Conservation (phyloP, 1,140 invertebrate genomes). For the Eupristina koningsbergeri region DNA sequence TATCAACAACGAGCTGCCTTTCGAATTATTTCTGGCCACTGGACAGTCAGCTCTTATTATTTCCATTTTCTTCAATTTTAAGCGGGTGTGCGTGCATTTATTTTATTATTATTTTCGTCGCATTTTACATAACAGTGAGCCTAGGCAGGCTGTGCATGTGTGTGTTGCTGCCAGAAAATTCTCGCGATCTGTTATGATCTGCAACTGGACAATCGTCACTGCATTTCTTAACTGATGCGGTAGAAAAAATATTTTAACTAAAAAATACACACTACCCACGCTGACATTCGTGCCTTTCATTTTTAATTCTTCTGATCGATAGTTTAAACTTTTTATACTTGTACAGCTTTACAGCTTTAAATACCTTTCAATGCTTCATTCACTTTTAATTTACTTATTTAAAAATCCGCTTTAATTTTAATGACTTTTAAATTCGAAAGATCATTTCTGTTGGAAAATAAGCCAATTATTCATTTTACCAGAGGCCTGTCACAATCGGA, state of each 20-base stretch:
- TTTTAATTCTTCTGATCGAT: background rate
- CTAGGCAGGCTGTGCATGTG: too few species aligned
- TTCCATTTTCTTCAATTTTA: background rate
- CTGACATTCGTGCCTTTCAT: too few species aligned
- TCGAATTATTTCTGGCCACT: background rate
- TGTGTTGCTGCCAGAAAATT: background rate
- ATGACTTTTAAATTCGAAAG: too few species aligned
- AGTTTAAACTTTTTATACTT: background rate
- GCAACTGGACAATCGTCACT: background rate
- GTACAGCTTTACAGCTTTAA: too few species aligned
- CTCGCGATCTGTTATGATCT: background rate
- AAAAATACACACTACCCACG: too few species aligned
- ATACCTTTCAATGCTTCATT: too few species aligned
- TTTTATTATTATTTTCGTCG: background rate
- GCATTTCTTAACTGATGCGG: background rate
- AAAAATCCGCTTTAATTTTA: too few species aligned
- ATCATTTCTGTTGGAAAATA: too few species aligned
- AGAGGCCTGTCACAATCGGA: too few species aligned
- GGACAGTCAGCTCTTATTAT: background rate
- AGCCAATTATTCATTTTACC: background rate
- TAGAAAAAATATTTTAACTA: too few species aligned
- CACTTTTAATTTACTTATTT: too few species aligned
- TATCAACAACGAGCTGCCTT: background rate
- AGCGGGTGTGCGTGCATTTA: too few species aligned
- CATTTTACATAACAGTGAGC: background rate